A percentile compares a stretch with the other conserved stretches of the same genome.
Evolutionary conservation across 2,888 invertebrate genomes (phyloP).

Genomic region (Ornithoptera priamus): DNA sequence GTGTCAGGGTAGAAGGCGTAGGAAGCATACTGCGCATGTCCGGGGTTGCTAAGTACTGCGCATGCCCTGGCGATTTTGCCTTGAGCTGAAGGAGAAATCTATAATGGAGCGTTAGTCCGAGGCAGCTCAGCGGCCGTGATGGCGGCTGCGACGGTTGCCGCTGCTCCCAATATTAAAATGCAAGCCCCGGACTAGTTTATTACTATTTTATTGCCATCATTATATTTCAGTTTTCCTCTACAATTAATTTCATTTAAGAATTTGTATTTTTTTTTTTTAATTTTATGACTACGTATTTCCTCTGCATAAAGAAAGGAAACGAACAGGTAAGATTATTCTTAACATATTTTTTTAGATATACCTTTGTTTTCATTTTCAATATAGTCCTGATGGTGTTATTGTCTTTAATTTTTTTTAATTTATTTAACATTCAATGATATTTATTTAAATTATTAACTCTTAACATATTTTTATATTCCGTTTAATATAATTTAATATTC

Average conservation of each 20-base stretch:
- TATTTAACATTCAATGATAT: no score
- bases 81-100: constrained; percentile 15
- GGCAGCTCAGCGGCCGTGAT: not conserved
- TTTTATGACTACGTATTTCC: not conserved
- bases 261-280: not conserved
- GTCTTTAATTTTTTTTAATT: no score
- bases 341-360: not conserved
- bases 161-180: constrained; percentile 14
- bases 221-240: constrained; percentile 2
- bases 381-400: no score
- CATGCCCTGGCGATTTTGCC: constrained; percentile 9
- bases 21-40: constrained; percentile 13
- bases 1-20: no score
- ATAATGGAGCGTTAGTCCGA: constrained; percentile 20
- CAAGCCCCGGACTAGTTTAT: constrained; percentile 17
- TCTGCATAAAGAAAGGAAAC: not conserved
- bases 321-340: constrained; percentile 13
- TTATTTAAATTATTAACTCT: no score
- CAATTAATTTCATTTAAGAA: not conserved
- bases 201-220: not conserved
- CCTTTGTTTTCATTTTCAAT: no score
- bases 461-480: no score
- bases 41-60: constrained; percentile 11
- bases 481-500: no score
- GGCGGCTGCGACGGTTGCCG: constrained; percentile 3